Evolutionary conservation across 2,888 invertebrate genomes (phyloP), one percentile per base, ranked within the genome.

Genomic region (Cephonodes hylas): DNA sequence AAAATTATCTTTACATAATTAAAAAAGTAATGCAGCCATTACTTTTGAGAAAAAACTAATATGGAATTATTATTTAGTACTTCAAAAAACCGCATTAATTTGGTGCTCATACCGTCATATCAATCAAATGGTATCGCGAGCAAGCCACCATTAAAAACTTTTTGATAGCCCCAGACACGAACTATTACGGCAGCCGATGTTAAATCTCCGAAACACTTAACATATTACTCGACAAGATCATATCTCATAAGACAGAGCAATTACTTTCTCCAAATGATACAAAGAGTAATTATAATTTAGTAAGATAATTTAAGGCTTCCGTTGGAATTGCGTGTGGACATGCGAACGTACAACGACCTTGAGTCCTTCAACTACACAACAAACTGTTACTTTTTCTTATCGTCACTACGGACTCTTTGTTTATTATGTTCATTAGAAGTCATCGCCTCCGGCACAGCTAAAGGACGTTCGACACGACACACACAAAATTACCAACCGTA

Each of bases 161-260:
- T 53, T 53, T 53, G 53, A 53, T 53, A 53, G 53, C 18, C 27
- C 18, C 53, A 27, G 53, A 53, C 53, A 53, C 53, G 53, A 53
- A 53, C 53, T 53, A 53, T 53, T 53, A 53, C 31, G 53, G 53
- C 53, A 53, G 31, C 53, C 27, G 18, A 53, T 31, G 27, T 53
- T 53, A 53, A 53, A 53, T 53, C 53, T 53, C 53, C 27, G 3
- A 31, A n/a, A 53, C 53, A 27, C 53, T 27, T 53, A 53, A 53
- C 53, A 53, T 53, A 18, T 53, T 53, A 53, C 53, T 53, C 15
- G 18, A 10, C 27, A 15, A 53, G 53, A 53, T 53, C 31, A 53
- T 31, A 53, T 53, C 53, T 31, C 8, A 27, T 27, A 53, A 53
- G 27, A 53, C 53, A 31, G 27, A 10, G 15, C 27, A 31, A 31